Evolutionary conservation across 2,797 vertebrate genomes (phyloP).

Genomic region (Danio aesculapii): DNA sequence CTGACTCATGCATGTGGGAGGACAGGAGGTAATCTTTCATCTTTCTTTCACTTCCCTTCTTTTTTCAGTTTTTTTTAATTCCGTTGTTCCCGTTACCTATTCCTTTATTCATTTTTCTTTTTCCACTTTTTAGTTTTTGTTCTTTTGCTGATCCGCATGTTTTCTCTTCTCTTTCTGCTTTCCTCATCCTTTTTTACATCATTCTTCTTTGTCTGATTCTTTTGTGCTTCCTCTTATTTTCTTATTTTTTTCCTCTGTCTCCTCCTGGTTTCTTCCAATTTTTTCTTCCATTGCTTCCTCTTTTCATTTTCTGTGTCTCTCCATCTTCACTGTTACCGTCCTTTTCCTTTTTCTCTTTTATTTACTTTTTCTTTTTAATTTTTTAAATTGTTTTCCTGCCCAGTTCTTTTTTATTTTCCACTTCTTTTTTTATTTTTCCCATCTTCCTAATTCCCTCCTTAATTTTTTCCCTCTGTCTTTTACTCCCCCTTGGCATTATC

Average conservation of each 20-base stretch:
- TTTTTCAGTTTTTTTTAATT: conserved; percentile 18
- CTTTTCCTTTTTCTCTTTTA: not conserved
- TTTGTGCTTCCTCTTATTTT: not conserved
- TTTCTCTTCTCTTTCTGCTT: not conserved
- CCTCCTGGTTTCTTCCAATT: no score
- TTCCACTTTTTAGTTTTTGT: not conserved
- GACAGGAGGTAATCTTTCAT: conserved; percentile 26
- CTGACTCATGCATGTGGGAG: conserved; percentile 38
- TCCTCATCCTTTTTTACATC: not conserved
- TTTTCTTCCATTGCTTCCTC: no score
- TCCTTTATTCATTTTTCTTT: not conserved
- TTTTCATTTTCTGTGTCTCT: not conserved
- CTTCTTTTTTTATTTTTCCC: not conserved
- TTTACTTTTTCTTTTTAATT: no score
- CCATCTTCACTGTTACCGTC: not conserved
- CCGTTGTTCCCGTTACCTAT: conserved; percentile 2
- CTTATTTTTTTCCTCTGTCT: not conserved
- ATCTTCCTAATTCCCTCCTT: not conserved
- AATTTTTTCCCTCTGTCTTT: not conserved
- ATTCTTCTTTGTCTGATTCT: not conserved
- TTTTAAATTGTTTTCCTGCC: not conserved
- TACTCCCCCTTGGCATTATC: no score
- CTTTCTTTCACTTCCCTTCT: not conserved
- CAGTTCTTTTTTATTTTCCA: not conserved
- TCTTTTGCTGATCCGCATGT: not conserved